Conservation (phyloP, 2,113 vertebrate species). For the Strix uralensis region DNA sequence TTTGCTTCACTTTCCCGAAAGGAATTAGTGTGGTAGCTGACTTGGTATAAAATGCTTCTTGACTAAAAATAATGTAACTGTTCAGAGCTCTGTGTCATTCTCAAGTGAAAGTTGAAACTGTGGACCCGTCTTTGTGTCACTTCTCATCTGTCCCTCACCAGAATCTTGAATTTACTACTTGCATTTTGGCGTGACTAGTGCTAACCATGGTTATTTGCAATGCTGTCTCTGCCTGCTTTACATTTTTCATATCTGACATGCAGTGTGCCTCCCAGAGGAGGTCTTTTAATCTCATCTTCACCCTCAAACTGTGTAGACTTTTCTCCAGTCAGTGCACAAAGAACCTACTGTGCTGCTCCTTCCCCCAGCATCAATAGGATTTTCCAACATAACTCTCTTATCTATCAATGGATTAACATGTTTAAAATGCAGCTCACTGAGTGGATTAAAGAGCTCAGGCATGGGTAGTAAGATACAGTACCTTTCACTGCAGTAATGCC, state of each 20-base stretch:
- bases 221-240: neutral
- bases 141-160: neutral
- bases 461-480: neutral
- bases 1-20: conserved; percentile 21
- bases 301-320: neutral
- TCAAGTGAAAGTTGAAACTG: neutral
- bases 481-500: neutral
- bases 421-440: neutral
- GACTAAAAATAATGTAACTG: conserved; percentile 7
- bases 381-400: neutral
- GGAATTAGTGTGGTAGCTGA: neutral
- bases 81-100: neutral
- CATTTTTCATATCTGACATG: neutral
- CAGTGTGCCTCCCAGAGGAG: neutral
- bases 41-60: neutral
- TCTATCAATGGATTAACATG: conserved; percentile 15
- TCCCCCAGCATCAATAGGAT: neutral
- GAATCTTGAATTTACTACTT: neutral
- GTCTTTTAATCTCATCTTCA: neutral
- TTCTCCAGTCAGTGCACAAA: neutral
- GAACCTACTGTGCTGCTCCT: neutral
- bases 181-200: neutral
- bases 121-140: neutral
- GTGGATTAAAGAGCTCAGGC: neutral
- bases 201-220: neutral